Conservation (phyloP, 2,888 invertebrate species). For the Monoplex corrugatus region DNA sequence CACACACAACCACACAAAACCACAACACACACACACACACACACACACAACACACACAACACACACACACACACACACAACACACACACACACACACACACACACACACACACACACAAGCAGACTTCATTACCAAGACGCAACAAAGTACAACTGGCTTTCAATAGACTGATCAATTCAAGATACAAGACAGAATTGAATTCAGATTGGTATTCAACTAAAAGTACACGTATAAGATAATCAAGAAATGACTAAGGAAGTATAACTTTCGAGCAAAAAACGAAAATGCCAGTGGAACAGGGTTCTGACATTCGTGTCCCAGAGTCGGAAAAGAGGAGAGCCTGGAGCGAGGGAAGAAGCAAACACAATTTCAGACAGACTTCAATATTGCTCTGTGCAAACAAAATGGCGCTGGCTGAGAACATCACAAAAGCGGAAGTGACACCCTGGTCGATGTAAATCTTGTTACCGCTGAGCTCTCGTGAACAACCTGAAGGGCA, state of each 20-base stretch:
- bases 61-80: no score
- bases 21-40: no score
- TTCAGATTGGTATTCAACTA: no score
- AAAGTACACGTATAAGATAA: no score
- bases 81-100: no score
- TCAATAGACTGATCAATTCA: no score
- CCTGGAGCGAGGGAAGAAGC: not conserved
- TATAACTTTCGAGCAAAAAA: not conserved
- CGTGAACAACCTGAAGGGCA: slow-evolving; percentile 14
- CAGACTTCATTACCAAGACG: no score
- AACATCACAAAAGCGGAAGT: slow-evolving; percentile 3
- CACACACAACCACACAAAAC: no score
- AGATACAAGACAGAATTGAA: no score
- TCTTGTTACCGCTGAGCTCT: slow-evolving; percentile 13
- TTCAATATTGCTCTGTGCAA: slow-evolving; percentile 29
- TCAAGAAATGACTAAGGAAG: not conserved
- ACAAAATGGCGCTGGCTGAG: slow-evolving; percentile 23
- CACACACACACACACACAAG: no score
- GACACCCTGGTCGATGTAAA: slow-evolving; percentile 18
- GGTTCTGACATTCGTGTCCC: not conserved
- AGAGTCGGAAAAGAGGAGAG: not conserved
- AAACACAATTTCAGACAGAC: slow-evolving; percentile 19
- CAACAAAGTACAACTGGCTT: no score
- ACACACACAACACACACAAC: no score
- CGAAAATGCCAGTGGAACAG: not conserved